Percentiles rank a stretch among this genome's conserved stretches.
These are phyloP conservation scores for Pao palembangensis DNA, from an alignment of 2,113 vertebrate genomes.

Conservation along the genomic window DNA sequence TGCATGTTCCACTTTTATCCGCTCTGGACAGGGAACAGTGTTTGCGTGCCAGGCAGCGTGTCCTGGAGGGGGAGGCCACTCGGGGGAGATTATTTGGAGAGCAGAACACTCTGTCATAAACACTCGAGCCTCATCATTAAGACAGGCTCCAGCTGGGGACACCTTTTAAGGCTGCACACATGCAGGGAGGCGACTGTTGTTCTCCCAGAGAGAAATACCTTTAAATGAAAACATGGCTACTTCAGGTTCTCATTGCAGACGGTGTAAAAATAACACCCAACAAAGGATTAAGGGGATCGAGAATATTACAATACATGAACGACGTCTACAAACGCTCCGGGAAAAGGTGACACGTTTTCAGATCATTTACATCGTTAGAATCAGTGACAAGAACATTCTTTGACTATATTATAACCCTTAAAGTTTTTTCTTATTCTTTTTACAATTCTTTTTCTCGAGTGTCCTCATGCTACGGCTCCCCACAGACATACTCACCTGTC, in stretches of 20 bases:
- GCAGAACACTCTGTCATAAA: slow-evolving; percentile 66
- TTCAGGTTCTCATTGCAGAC: slow-evolving; percentile 4
- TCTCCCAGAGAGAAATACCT: slow-evolving; percentile 28
- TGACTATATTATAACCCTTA: not conserved
- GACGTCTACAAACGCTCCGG: too few relatives aligned
- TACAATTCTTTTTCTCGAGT: not conserved
- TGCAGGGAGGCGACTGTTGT: slow-evolving; percentile 32
- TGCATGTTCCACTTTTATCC: not conserved
- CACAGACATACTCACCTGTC: slow-evolving; percentile 56
- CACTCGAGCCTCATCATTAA: slow-evolving; percentile 52
- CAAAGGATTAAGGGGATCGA: too few relatives aligned
- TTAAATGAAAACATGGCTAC: slow-evolving; percentile 22
- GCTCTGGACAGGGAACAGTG: not conserved
- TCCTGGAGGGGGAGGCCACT: slow-evolving; percentile 22
- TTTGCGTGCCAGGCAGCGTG: slow-evolving; percentile 3
- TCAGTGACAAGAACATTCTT: not conserved
- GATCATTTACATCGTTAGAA: too few relatives aligned
- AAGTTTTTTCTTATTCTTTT: not conserved
- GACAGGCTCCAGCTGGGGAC: slow-evolving; percentile 62
- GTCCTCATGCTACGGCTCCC: not conserved
- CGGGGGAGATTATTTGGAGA: slow-evolving; percentile 65
- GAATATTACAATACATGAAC: too few relatives aligned
- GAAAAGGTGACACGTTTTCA: too few relatives aligned
- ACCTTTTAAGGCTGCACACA: slow-evolving; percentile 62
- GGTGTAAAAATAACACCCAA: slow-evolving; percentile 19